Evolutionary conservation across 2,797 vertebrate species (phyloP), one percentile per base, ranked within the genome.

Genomic region (Peromyscus aztecus): DNA sequence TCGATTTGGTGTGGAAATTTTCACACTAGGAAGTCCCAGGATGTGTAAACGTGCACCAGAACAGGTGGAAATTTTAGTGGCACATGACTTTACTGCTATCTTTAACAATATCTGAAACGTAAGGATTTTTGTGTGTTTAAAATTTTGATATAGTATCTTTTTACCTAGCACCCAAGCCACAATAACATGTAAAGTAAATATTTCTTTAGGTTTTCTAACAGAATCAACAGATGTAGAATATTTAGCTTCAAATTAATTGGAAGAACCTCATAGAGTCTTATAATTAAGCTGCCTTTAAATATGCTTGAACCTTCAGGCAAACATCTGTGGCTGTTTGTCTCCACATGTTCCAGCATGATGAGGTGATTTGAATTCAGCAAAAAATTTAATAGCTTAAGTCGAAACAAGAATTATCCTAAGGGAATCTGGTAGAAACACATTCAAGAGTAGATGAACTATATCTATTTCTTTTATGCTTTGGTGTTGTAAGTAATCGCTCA

Each of bases 281-380:
- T 96, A 97, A 98, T 97, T 97, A 97, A 97, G 92, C 91, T 97
- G 95, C 94, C 57, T 97, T 97, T 97, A 97, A 97, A 95, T 95
- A 96, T 93, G 83, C 78, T 80, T 89, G 73, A 93, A 96, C 94
- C 96, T 97, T 92, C 89, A 93, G 96, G 96, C 96, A 95, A 97
- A 97, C 97, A 97, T 97, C 96, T 97, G 96, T 94, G 96, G 46
- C 29, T 93, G 90, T 96, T 94, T 95, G 90, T 95, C 80, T 96
- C 91, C 89, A 96, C 96, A 85, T 96, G 97, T 96, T 95, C 89
- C 75, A 87, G 63, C 59, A 95, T 0, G 31, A 96, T 89, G 92
- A 95, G 75, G 96, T 96, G 89, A 97, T 98, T 97, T 97, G 91
- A 97, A 97, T 98, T 97, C 96, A 97, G 86, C 92, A 95, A 98